Evolutionary conservation across 2,888 invertebrate species (phyloP).

Genomic region (Dasypolia templi): DNA sequence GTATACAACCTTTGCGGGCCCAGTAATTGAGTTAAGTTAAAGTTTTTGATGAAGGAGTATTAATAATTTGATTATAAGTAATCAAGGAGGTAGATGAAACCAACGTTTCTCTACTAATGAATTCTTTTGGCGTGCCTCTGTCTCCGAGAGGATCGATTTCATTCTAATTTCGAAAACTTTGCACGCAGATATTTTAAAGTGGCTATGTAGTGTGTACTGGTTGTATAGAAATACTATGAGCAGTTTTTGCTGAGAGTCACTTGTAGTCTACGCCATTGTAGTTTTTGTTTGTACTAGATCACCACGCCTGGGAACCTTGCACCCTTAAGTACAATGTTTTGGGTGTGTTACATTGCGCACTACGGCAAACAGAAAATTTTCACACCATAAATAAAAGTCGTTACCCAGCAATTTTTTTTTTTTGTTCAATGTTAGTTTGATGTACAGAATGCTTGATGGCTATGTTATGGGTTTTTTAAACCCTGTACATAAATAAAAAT

Average conservation of each 20-base stretch:
- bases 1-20: constrained; percentile 38
- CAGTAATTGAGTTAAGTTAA: constrained; percentile 50
- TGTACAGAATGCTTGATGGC: no score
- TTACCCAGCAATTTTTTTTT: no score
- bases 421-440: no score
- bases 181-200: constrained; percentile 37
- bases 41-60: constrained; percentile 55
- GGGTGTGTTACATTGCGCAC: no score
- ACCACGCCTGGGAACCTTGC: no score
- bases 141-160: not conserved
- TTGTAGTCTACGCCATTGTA: no score
- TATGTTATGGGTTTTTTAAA: no score
- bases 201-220: not conserved
- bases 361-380: no score
- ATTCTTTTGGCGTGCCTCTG: constrained; percentile 40
- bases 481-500: not conserved
- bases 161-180: constrained; percentile 25
- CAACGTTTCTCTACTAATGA: constrained; percentile 23
- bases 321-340: no score
- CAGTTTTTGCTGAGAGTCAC: no score
- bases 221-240: not conserved
- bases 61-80: constrained; percentile 46
- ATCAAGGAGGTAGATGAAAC: constrained; percentile 16
- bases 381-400: no score
- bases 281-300: no score